These are phyloP conservation scores for Actinostola sp. DNA, from an alignment of 92 coral and sea anemone genomes.

Conservation along the genomic window DNA sequence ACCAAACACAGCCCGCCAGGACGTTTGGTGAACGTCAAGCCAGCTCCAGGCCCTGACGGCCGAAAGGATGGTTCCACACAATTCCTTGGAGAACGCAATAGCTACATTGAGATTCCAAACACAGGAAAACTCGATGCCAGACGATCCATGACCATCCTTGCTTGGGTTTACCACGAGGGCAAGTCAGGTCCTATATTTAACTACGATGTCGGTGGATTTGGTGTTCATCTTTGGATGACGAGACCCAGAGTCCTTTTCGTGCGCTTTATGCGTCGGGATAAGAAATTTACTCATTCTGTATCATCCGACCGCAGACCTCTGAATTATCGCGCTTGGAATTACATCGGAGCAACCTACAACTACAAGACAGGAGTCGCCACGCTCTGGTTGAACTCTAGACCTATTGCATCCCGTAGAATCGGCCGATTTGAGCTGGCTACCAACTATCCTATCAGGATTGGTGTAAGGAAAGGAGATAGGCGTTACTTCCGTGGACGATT, in stretches of 20 bases:
- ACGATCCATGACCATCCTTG: slow-evolving; percentile 76
- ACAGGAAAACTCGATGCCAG: slow-evolving; percentile 71
- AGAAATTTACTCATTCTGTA: slow-evolving; percentile 42
- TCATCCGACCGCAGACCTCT: slow-evolving; percentile 60
- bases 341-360: slow-evolving; percentile 72
- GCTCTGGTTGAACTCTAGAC: slow-evolving; percentile 59
- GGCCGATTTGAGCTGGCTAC: slow-evolving; percentile 71
- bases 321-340: slow-evolving; percentile 78
- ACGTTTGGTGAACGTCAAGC: slow-evolving; percentile 43
- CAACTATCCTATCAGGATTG: slow-evolving; percentile 69
- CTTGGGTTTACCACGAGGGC: slow-evolving; percentile 82
- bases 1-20: slow-evolving; percentile 59
- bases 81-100: slow-evolving; percentile 61
- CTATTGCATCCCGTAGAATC: slow-evolving; percentile 50
- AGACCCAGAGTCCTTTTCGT: slow-evolving; percentile 72
- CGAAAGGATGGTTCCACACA: slow-evolving; percentile 61
- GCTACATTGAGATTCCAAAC: slow-evolving; percentile 82
- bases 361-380: slow-evolving; percentile 65
- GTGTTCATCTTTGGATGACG: slow-evolving; percentile 78
- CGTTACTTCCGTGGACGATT: slow-evolving; percentile 68
- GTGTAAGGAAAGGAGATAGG: slow-evolving; percentile 58
- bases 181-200: slow-evolving; percentile 83
- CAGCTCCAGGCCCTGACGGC: slow-evolving; percentile 84
- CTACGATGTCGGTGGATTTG: slow-evolving; percentile 65
- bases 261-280: slow-evolving; percentile 59